phyloP scores from a whole-genome alignment of 1,140 invertebrate genomes.

The Pachypsylla venusta region DNA sequence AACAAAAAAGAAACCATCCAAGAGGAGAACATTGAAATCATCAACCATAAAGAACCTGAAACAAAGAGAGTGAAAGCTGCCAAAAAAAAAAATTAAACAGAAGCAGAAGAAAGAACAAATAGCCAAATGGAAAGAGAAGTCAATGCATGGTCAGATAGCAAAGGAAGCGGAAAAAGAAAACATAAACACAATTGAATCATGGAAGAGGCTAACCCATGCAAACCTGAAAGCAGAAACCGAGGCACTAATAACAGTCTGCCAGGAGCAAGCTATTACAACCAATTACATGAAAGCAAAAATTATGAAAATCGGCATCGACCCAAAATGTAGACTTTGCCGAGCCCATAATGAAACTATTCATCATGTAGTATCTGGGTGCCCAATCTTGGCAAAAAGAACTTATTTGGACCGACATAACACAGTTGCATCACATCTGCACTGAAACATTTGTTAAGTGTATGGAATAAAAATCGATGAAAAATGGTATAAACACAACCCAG shows the following conservation, averaged over 20 bases:
- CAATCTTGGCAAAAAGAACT: background rate
- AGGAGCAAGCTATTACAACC: background rate
- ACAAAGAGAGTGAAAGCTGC: background rate
- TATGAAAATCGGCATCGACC: background rate
- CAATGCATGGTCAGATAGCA: background rate
- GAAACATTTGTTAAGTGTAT: background rate
- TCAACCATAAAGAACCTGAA: background rate
- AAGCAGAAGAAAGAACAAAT: background rate
- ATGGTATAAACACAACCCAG: background rate
- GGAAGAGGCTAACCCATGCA: background rate
- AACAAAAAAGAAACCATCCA: background rate
- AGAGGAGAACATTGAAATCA: background rate
- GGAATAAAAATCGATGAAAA: background rate
- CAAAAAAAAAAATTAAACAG: background rate
- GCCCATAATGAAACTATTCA: background rate
- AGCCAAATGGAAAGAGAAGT: background rate
- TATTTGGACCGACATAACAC: background rate
- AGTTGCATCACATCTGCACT: background rate
- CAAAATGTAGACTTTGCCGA: conserved; percentile 2
- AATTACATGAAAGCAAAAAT: background rate
- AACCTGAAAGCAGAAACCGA: background rate
- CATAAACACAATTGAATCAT: background rate
- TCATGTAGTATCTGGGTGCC: background rate
- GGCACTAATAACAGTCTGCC: background rate
- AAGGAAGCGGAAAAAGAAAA: background rate